Evolutionary conservation across 2,797 vertebrate species (phyloP), one percentile per base, ranked within the genome.

Genomic region (Phoebastria nigripes): DNA sequence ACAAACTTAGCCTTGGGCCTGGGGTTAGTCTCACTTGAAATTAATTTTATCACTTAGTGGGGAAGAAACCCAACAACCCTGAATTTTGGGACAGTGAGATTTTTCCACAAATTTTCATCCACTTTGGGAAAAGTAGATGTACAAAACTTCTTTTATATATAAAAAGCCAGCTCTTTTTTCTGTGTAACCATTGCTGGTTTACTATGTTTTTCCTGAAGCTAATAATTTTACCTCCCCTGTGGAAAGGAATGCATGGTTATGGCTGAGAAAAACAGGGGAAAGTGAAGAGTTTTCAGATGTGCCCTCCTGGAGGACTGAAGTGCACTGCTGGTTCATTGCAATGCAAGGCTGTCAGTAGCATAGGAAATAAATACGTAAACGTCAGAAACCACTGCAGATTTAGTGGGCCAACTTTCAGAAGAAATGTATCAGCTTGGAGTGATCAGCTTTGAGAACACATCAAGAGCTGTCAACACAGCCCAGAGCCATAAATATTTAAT

Each of bases 391-490:
- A 52, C 59, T 28, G 55, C 25, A 15, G 56, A 18, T 86, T 65
- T 84, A 78, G 76, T 58, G 59, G 91, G 65, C 69, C 56, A n/a
- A 4, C 61, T 42, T 87, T 84, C 92, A 94, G 96, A 94, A 97
- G 89, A 93, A 90, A 84, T 29, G 29, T 26, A 93, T 81, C 51
- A 79, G 76, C 83, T 97, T 82, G 87, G 94, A 96, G 83, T 51
- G 70, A 76, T 93, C 49, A 62, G 72, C 70, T 94, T 66, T 73
- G 94, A 93, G 91, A 89, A 54, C 37, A 33, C 51, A 79, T 95
- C 80, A 81, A 70, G 85, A 93, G 95, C 96, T 97, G 96, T 97
- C 98, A 98, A 33, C 82, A 2, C 79, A 82, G 37, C 91, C 25
- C 61, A 87, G 41, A 77, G 42, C 62, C 41, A 89, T 92, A 81